Conservation (phyloP, 1,140 invertebrate genomes). For the Conus ventricosus region DNA sequence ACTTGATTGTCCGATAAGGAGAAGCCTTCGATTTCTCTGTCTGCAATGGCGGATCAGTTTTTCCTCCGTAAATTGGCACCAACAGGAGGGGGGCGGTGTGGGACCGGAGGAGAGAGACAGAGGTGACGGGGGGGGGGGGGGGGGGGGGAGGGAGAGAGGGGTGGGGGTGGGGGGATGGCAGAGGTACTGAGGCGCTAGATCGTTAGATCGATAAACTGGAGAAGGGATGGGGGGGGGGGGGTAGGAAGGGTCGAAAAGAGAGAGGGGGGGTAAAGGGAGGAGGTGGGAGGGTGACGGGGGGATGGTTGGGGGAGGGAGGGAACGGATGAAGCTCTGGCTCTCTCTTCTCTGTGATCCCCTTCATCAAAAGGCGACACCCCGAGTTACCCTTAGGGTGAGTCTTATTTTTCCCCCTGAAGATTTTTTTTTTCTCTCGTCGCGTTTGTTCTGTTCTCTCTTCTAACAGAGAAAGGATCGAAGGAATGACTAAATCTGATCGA, state of each 20-base stretch:
- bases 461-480: background rate
- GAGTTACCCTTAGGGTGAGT: background rate
- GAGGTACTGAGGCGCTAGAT: too few species aligned
- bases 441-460: too few species aligned
- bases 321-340: too few species aligned
- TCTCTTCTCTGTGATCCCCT: background rate
- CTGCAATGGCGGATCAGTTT: constrained; percentile 31
- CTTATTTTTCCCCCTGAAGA: background rate
- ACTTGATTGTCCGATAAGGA: constrained; percentile 44
- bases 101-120: background rate
- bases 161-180: background rate
- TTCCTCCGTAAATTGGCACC: constrained; percentile 39
- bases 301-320: background rate
- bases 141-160: background rate
- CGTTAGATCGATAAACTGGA: too few species aligned
- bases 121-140: background rate
- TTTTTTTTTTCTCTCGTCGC: background rate
- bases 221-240: too few species aligned
- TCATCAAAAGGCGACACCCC: constrained; percentile 19
- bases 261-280: background rate
- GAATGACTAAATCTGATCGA: too few species aligned
- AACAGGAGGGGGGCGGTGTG: background rate
- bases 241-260: background rate
- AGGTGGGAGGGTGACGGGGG: background rate
- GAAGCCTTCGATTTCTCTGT: constrained; percentile 40